A percentile compares a stretch with the other conserved stretches of the same genome.
Conservation (phyloP, 2,888 invertebrate genomes). For the Ophion slaviceki region DNA sequence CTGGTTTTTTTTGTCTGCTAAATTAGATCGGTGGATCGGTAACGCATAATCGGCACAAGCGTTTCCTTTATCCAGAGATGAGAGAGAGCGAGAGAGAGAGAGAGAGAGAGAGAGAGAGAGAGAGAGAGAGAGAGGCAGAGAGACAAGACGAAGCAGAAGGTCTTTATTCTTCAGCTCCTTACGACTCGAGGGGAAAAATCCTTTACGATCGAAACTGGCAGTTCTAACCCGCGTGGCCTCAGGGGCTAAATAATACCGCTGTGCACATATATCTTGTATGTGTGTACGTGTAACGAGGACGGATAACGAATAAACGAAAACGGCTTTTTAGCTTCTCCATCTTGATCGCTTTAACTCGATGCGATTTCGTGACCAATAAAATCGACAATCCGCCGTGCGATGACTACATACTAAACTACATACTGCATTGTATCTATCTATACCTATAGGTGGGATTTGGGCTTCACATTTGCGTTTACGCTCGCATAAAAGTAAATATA, state of each 20-base stretch:
- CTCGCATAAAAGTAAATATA: conserved; percentile 81
- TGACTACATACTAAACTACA: conserved; percentile 51
- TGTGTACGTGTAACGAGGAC: conserved; percentile 44
- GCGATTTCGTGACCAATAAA: conserved; percentile 79
- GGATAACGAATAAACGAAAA: conserved; percentile 78
- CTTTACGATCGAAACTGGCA: conserved; percentile 77
- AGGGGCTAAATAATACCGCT: conserved; percentile 58
- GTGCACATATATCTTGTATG: conserved; percentile 50
- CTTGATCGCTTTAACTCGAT: conserved; percentile 81
- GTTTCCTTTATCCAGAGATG: conserved; percentile 14
- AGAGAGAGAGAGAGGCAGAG: background rate
- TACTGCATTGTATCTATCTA: conserved; percentile 25
- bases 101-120: background rate
- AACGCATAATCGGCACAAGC: conserved; percentile 35
- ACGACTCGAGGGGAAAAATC: conserved; percentile 68
- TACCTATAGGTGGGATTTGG: conserved; percentile 40
- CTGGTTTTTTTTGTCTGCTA: conserved; percentile 5
- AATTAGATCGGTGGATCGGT: conserved; percentile 51
- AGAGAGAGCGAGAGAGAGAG: background rate
- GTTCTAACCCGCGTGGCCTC: conserved; percentile 62
- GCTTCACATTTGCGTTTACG: conserved; percentile 78
- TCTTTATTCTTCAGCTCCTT: conserved; percentile 50
- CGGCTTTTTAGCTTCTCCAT: conserved; percentile 81
- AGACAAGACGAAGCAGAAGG: conserved; percentile 26
- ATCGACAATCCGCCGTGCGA: conserved; percentile 70